These are phyloP conservation scores for Centroberyx gerrardi DNA, from an alignment of 2,797 vertebrate genomes.

Conservation along the genomic window DNA sequence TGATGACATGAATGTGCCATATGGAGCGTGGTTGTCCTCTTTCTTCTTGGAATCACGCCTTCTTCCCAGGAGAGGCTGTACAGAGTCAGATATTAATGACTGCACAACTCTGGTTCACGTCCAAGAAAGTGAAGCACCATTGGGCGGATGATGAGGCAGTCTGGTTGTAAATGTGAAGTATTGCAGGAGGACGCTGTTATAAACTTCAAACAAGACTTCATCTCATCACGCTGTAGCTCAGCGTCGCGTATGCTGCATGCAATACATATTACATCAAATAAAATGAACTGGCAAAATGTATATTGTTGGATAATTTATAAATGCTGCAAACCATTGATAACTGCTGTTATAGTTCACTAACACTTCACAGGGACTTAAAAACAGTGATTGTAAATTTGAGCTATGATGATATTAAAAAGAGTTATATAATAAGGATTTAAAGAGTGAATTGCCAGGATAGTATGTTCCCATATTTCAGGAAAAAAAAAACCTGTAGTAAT, in stretches of 20 bases:
- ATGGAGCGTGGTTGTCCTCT: slow-evolving; percentile 71
- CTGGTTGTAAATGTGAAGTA: slow-evolving; percentile 19
- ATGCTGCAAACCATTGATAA: slow-evolving; percentile 31
- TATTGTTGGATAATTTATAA: slow-evolving; percentile 14
- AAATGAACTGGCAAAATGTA: slow-evolving; percentile 1
- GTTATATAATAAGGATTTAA: slow-evolving; percentile 65
- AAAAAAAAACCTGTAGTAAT: slow-evolving; percentile 53
- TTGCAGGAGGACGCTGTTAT: slow-evolving; percentile 45
- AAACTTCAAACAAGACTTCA: slow-evolving; percentile 18
- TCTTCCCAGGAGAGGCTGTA: slow-evolving; percentile 60
- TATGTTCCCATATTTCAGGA: slow-evolving; percentile 47
- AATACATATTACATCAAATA: slow-evolving; percentile 8
- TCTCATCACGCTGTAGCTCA: slow-evolving; percentile 27
- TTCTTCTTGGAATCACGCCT: slow-evolving; percentile 64
- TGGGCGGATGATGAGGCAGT: slow-evolving; percentile 55
- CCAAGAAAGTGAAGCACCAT: slow-evolving; percentile 55
- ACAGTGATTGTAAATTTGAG: slow-evolving; percentile 24
- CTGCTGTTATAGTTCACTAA: slow-evolving; percentile 23
- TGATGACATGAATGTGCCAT: slow-evolving; percentile 64
- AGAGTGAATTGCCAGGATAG: slow-evolving; percentile 44
- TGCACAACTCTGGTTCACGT: slow-evolving; percentile 54
- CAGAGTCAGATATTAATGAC: slow-evolving; percentile 67
- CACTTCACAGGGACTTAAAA: slow-evolving; percentile 36
- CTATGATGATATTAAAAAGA: slow-evolving; percentile 8
- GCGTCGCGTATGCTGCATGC: slow-evolving; percentile 13